Evolutionary conservation across 2,797 vertebrate species (phyloP), one percentile per base, ranked within the genome.

Genomic region (Chelidonichthys spinosus): DNA sequence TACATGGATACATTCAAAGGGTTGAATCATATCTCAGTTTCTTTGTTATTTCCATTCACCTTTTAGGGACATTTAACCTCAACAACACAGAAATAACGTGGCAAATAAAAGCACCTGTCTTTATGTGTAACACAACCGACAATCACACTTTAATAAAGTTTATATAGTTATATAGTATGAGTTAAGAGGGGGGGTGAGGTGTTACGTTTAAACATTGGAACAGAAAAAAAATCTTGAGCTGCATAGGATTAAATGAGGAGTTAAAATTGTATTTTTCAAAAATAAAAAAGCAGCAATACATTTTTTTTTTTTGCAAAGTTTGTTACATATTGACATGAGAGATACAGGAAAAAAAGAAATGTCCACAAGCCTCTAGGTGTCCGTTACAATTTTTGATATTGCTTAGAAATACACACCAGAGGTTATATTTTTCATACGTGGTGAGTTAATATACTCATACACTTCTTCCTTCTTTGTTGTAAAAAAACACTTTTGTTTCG

Each of bases 31-130:
- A 33, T 32, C 11, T 37, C n/a, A 37, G 56, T 43, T 58, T 50
- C 69, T 61, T 46, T 11, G n/a, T 47, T 35, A 69, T 56, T 64
- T 78, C 62, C 47, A 63, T 18, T 10, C 69, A 67, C 61, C 6
- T 42, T 60, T 75, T 68, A 42, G 15, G 8, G 35, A 39, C 32
- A 56, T 62, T 85, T 69, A 74, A 74, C 77, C 63, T 60, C 60
- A 70, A 3, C 37, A 68, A 32, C 50, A 53, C 50, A 25, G 25
- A 25, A 25, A 25, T 25, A 25, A 25, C 2, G 25, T 25, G 25
- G 25, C 25, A 25, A 25, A 25, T 25, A 25, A 25, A 25, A 25
- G 25, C 25, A 25, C 25, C 25, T 25, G 25, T 25, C 25, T 25
- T 25, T 25, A 25, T 25, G 25, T 25, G 25, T 2, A 25, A 25